These are phyloP conservation scores for Dicaeum eximium DNA, from an alignment of 2,113 vertebrate genomes.

Conservation along the genomic window DNA sequence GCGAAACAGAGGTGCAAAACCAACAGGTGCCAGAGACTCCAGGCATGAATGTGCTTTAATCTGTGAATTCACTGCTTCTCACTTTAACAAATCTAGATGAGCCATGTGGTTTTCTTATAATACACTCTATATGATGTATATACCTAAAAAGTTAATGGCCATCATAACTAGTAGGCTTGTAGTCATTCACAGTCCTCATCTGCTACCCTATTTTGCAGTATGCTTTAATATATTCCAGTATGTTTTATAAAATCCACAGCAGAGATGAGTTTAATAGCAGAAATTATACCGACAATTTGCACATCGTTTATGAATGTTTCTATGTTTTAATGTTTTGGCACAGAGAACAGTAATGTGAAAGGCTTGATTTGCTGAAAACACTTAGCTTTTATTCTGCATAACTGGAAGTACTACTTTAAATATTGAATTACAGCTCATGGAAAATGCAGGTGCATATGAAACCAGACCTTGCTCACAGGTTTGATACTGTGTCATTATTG, in stretches of 20 bases:
- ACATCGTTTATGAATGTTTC: background rate
- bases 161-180: background rate
- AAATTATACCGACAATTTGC: background rate
- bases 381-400: background rate
- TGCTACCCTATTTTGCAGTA: background rate
- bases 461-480: background rate
- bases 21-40: background rate
- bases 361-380: background rate
- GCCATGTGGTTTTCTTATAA: background rate
- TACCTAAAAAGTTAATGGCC: background rate
- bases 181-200: background rate
- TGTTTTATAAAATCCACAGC: background rate
- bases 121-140: background rate
- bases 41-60: background rate
- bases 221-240: background rate
- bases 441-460: background rate
- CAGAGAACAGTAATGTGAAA: background rate
- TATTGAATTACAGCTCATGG: background rate
- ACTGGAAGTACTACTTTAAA: background rate
- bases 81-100: background rate
- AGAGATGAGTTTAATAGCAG: background rate
- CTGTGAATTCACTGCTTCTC: background rate
- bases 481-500: background rate
- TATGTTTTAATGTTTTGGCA: background rate
- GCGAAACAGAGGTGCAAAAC: background rate